phyloP scores from a whole-genome alignment of 2,797 vertebrate species.

The Cuniculus paca region DNA sequence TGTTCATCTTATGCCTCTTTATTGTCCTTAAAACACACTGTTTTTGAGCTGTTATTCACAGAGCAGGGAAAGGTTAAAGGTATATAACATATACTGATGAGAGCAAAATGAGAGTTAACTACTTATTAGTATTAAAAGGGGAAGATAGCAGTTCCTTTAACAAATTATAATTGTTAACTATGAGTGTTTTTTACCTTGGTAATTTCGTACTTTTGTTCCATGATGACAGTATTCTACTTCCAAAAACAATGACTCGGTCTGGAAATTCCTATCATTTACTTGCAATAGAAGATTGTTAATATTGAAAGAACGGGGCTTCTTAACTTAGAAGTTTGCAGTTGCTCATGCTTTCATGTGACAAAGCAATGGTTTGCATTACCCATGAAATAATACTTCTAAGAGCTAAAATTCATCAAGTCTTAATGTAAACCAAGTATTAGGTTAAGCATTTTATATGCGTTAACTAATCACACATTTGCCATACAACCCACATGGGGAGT shows the following conservation, averaged over 20 bases:
- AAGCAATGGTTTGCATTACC: neutral
- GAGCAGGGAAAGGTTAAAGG: neutral
- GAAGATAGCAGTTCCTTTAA: neutral
- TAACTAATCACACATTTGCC: neutral
- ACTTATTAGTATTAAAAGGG: slow-evolving; percentile 31
- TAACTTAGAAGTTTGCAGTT: neutral
- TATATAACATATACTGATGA: neutral
- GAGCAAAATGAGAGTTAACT: slow-evolving; percentile 27
- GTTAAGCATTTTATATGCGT: neutral
- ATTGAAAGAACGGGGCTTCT: neutral
- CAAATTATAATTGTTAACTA: slow-evolving; percentile 29
- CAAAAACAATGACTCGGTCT: slow-evolving; percentile 52
- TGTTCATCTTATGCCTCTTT: neutral
- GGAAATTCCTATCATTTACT: neutral
- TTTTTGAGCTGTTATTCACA: neutral
- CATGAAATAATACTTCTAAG: neutral
- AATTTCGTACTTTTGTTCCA: slow-evolving; percentile 54
- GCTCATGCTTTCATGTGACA: neutral
- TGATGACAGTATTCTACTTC: slow-evolving; percentile 27
- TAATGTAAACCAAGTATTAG: neutral
- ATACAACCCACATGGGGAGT: neutral
- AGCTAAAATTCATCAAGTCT: neutral
- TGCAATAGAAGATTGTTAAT: slow-evolving; percentile 13
- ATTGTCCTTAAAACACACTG: neutral
- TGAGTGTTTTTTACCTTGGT: neutral